Evolutionary conservation across 2,888 invertebrate genomes (phyloP).

Genomic region (Galerucella calmariensis): DNA sequence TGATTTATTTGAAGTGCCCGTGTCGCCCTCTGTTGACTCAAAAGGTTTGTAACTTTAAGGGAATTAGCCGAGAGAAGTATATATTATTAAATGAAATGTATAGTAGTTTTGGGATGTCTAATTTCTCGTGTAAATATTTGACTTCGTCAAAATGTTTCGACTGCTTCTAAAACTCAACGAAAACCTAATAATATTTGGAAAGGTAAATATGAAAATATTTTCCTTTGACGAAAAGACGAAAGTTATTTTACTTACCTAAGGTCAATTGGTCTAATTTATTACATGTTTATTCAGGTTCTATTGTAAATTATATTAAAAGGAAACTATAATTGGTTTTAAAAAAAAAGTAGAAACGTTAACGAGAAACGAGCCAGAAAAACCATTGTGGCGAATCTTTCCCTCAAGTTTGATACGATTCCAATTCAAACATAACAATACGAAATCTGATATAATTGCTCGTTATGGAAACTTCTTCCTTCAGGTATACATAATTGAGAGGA

Average conservation of each 20-base stretch:
- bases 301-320: too few relatives aligned
- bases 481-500: not conserved
- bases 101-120: constrained; percentile 37
- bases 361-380: not conserved
- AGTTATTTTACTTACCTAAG: constrained; percentile 7
- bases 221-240: constrained; percentile 12
- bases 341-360: not conserved
- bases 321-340: not conserved
- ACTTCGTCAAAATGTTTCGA: constrained; percentile 32
- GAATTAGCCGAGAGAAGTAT: constrained; percentile 33
- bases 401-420: constrained; percentile 1
- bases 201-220: constrained; percentile 53
- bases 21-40: constrained; percentile 23
- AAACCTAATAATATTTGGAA: constrained; percentile 47
- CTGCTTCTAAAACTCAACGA: constrained; percentile 20
- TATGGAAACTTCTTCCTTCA: not conserved
- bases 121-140: constrained; percentile 38
- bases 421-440: not conserved
- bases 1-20: constrained; percentile 2
- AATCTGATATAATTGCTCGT: not conserved
- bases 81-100: constrained; percentile 40
- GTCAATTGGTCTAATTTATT: constrained; percentile 48
- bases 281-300: too few relatives aligned
- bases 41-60: constrained; percentile 33
- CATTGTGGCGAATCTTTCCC: not conserved